Evolutionary conservation across 2,113 vertebrate species (phyloP), one percentile per base, ranked within the genome.

Genomic region (Tauraco erythrolophus): DNA sequence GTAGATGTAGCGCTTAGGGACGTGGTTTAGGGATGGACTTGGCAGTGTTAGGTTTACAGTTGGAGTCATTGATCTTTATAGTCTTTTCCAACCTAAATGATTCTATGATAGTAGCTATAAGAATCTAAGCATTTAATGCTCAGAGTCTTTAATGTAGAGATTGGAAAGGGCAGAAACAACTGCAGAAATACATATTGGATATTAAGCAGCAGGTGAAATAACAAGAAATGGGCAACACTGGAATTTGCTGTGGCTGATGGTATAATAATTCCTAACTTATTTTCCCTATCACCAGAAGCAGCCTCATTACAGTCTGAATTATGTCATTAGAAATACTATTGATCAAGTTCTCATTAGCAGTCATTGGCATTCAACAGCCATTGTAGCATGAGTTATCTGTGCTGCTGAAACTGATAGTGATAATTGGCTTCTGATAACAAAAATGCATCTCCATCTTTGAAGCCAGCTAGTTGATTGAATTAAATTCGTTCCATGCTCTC

Each of bases 281-380:
- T 89, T 94, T 89, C 35, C 27, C 60, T 92, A 9, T 69, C 41
- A 61, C n/a, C 78, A 91, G 70, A 88, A 85, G 66, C 72, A 95
- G 22, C 58, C 50, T 35, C 48, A 61, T 92, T 94, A 90, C 43
- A 72, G 37, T 39, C 11, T 4, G 54, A 83, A 83, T 92, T 60
- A 45, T 80, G 27, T 76, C 65, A 69, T 93, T 96, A 90, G 70
- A 88, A 96, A 79, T 53, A 39, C 41, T 96, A 90, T 95, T 93
- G 93, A 96, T 94, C 69, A 88, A 46, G 57, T 82, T 76, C 96
- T 93, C 89, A 85, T 97, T 94, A 96, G 70, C 70, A 93, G 93
- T 96, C 78, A 85, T 83, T 94, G 87, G 22, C 70, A 83, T n/a
- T 85, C 57, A 53, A 19, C 87, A 93, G 81, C 81, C 25, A n/a